These are phyloP conservation scores for Leucozona laternaria DNA, from an alignment of 2,888 invertebrate species.

Conservation along the genomic window DNA sequence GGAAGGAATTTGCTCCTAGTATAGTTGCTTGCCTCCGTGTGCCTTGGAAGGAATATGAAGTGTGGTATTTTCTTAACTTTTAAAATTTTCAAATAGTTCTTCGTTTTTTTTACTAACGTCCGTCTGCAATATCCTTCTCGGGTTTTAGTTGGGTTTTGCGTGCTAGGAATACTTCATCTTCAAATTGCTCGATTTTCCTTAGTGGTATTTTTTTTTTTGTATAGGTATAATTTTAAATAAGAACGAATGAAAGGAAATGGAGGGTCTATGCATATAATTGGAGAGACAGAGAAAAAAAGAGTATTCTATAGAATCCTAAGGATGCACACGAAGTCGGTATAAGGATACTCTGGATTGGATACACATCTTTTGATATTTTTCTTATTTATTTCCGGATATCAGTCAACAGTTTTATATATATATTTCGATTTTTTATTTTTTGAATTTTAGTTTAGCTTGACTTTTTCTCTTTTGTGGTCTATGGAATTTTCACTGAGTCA, in stretches of 20 bases:
- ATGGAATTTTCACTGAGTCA: conserved; percentile 40
- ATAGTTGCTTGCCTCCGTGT: neutral
- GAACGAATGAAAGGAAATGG: conserved; percentile 24
- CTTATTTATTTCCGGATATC: conserved; percentile 52
- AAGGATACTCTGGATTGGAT: neutral
- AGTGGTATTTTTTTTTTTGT: neutral
- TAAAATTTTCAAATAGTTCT: conserved; percentile 34
- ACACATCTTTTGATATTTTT: conserved; percentile 17
- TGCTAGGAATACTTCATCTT: conserved; percentile 63
- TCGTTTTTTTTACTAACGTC: conserved; percentile 1
- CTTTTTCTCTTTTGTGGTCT: conserved; percentile 40
- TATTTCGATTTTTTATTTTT: conserved; percentile 1
- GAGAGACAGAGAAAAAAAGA: conserved; percentile 10
- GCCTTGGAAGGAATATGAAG: conserved; percentile 39
- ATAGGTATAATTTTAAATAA: neutral
- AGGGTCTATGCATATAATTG: conserved; percentile 28
- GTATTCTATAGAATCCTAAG: conserved; percentile 36
- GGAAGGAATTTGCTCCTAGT: neutral
- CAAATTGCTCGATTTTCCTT: conserved; percentile 36
- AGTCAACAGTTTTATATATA: conserved; percentile 30
- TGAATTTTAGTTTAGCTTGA: conserved; percentile 9
- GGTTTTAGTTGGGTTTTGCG: conserved; percentile 46
- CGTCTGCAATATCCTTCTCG: conserved; percentile 40
- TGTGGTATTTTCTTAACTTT: conserved; percentile 44
- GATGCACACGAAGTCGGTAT: conserved; percentile 46